Evolutionary conservation across 2,797 vertebrate species (phyloP), one percentile per base, ranked within the genome.

Genomic region (Anguilla obscura): DNA sequence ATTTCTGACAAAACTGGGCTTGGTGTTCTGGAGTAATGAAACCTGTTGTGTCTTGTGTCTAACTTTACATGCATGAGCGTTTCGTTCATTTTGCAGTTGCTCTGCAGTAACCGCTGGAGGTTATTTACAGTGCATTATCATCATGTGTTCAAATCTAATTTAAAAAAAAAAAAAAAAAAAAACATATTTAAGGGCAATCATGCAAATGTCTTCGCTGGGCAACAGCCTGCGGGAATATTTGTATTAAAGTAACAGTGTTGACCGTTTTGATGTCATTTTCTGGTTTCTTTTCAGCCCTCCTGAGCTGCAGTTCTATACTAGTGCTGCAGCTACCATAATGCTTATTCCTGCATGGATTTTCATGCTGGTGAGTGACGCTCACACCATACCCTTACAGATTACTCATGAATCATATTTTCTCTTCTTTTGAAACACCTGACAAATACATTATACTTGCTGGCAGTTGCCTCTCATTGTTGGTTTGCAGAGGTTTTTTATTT

Each of bases 271-370:
- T 86, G 0, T 89, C 3, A 18, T 76, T 54, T 30, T 69, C 56
- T 33, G 82, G 56, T 88, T 18, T 74, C 0, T 89, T 10, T 91
- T 0, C 89, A 99, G 98, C 88, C 98, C 98, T 12, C 96, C 97
- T 18, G 98, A 99, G 87, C 96, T 99, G 84, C 98, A 99, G 93
- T 99, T 99, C 93, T 99, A 97, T 85, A 99, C 98, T 10, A 99
- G 98, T 3, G 96, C 98, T 0, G 97, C 98, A 0, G 98, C 98
- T 0, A 94, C 99, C 89, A 92, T 98, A 63, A 97, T 99, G 98
- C 97, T 99, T 0, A 96, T 99, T 88, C 98, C 98, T 3, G 97
- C 98, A 4, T 99, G 98, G 98, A 91, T 97, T 88, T 98, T 99
- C 90, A 95, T 99, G 89, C 93, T 99, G 97, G 98, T 99, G 92